phyloP scores from a whole-genome alignment of 2,797 vertebrate species.

The Pagetopsis macropterus region DNA sequence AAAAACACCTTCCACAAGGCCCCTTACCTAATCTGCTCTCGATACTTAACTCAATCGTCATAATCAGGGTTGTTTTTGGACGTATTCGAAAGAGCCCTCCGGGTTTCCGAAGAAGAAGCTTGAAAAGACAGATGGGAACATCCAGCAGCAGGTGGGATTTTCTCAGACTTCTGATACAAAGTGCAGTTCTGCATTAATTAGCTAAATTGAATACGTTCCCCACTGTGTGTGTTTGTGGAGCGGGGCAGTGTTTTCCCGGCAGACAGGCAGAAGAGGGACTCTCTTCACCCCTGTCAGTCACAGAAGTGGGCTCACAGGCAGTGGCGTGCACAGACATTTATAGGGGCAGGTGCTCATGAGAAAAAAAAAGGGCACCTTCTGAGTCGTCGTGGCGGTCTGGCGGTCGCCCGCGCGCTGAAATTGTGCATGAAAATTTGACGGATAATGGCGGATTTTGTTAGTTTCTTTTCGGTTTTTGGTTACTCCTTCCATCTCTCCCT shows the following conservation, averaged over 20 bases:
- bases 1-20: neutral
- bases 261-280: slow-evolving; percentile 12
- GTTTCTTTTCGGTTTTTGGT: no score
- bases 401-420: no score
- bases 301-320: slow-evolving; percentile 45
- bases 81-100: slow-evolving; percentile 21
- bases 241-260: slow-evolving; percentile 31
- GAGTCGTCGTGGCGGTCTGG: no score
- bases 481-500: no score
- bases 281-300: slow-evolving; percentile 53
- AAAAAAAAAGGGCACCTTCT: no score
- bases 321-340: no score
- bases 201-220: slow-evolving; percentile 53
- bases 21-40: slow-evolving; percentile 2
- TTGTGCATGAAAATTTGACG: no score
- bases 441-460: no score
- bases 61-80: slow-evolving; percentile 30
- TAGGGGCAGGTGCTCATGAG: no score
- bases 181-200: slow-evolving; percentile 66
- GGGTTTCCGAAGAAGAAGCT: slow-evolving; percentile 22
- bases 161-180: slow-evolving; percentile 41
- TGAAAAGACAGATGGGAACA: slow-evolving; percentile 44
- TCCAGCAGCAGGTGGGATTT: slow-evolving; percentile 29
- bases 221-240: slow-evolving; percentile 41
- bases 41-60: slow-evolving; percentile 28